Conservation (phyloP, 2,113 vertebrate species). For the Salvelinus alpinus region DNA sequence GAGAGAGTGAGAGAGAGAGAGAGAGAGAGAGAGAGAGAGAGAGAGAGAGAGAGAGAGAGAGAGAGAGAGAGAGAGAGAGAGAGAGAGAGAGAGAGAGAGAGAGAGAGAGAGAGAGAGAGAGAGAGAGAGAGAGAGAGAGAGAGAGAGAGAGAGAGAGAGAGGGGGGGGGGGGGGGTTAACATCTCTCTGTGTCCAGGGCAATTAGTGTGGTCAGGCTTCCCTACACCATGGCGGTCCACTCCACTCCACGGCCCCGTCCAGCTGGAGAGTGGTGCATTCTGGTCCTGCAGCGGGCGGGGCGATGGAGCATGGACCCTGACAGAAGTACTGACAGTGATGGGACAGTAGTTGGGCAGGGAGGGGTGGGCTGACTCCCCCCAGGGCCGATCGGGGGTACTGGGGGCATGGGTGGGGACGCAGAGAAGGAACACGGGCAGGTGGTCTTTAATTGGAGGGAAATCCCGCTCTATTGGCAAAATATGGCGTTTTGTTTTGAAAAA, state of each 20-base stretch:
- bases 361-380: constrained; percentile 17
- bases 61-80: too few species aligned
- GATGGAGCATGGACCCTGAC: constrained; percentile 12
- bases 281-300: constrained; percentile 1
- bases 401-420: background rate
- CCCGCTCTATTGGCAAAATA: constrained; percentile 31
- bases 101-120: constrained; percentile 5
- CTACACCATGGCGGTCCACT: constrained; percentile 16
- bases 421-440: constrained; percentile 35
- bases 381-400: constrained; percentile 19
- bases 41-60: too few species aligned
- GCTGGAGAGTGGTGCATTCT: constrained; percentile 21
- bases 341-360: background rate
- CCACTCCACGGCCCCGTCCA: constrained; percentile 23
- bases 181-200: constrained; percentile 37
- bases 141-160: too few species aligned
- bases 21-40: too few species aligned
- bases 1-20: too few species aligned
- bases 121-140: background rate
- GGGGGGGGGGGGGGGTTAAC: constrained; percentile 4
- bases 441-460: constrained; percentile 49
- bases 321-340: constrained; percentile 32
- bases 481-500: constrained; percentile 27
- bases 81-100: too few species aligned
- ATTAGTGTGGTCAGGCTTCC: constrained; percentile 43